phyloP scores from a whole-genome alignment of 35 echinoderm and acorn worm genomes.

The Amphiura filiformis region DNA sequence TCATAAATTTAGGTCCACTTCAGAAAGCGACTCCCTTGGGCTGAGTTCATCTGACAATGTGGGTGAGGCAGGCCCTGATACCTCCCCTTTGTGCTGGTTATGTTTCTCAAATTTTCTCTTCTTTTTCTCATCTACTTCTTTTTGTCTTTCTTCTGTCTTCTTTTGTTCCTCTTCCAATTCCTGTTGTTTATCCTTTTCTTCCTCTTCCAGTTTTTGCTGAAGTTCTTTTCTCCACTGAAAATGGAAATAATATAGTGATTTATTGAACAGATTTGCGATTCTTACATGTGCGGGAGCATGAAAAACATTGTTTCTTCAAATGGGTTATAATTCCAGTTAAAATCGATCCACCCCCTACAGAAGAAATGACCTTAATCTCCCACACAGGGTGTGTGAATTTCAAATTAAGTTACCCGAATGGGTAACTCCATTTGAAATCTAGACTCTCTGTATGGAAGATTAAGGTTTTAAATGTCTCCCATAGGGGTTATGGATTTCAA shows the following conservation, averaged over 20 bases:
- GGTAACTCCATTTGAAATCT: no score
- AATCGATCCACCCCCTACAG: neutral
- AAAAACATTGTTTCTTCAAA: neutral
- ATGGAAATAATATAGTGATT: neutral
- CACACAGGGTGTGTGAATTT: neutral
- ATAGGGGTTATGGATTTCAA: no score
- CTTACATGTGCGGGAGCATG: neutral
- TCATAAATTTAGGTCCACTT: no score
- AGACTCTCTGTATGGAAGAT: no score
- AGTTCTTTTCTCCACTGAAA: conserved; percentile 92
- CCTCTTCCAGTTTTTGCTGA: conserved; percentile 65
- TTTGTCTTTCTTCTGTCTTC: conserved; percentile 55
- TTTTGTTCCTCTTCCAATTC: conserved; percentile 72
- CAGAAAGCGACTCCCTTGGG: no score
- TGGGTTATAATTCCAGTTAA: neutral
- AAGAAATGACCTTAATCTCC: neutral
- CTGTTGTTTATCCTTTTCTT: conserved; percentile 69
- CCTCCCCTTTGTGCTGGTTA: no score
- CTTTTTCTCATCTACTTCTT: conserved; percentile 60
- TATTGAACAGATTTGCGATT: neutral
- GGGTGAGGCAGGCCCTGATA: no score
- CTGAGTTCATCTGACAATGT: no score
- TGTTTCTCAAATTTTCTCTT: conserved; percentile 50
- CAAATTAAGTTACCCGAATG: no score
- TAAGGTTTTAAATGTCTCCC: no score